Base-by-base conservation (phyloP, 1,140 invertebrate species). In the Andricus grossulariae region DNA sequence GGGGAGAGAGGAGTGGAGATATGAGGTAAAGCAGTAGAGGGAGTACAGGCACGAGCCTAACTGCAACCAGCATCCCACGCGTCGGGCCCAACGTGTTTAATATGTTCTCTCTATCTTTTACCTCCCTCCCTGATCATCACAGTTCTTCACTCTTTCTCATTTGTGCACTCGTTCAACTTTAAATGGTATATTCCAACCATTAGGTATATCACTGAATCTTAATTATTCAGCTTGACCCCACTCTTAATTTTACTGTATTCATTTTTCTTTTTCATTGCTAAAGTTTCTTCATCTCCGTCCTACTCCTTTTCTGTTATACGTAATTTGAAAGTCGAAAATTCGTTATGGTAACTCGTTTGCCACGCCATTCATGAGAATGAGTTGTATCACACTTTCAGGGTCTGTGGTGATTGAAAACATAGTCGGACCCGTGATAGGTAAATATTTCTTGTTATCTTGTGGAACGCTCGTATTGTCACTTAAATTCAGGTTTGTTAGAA, bases 41-140 rank as follows among this genome's bases (percentile, higher is more conserved):
- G 86, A 85, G 84, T 83, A 80, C 70, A 88, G 87, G 89, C 88
- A 90, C 88, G 89, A 90, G 89, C 89, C 89, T 89, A 89, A 88
- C 88, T 88, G 88, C 87, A 89, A 86, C 80, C 88, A 88, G 83
- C 88, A 79, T 87, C 88, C 88, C 88, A 90, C 88, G 88, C 88
- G 84, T 77, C 76, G 81, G 83, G 83, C 83, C 83, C 87, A 87
- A 87, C 86, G 32, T 21, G 81, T 87, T 87, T 86, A 84, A 80
- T 80, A 80, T 77, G 8, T 45, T 45, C 77, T 80, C 77, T 84
- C 81, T 32, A 49, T 52, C 66, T 77, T 39, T 50, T 76, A 71
- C 52, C 73, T 80, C 77, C 54, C 72, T 18, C 76, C 57, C 60
- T 75, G 75, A 50, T 60, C 70, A 50, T 60, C 71, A n/a, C 50